These are phyloP conservation scores for Hepsetus odoe DNA, from an alignment of 2,113 vertebrate species.

Conservation along the genomic window DNA sequence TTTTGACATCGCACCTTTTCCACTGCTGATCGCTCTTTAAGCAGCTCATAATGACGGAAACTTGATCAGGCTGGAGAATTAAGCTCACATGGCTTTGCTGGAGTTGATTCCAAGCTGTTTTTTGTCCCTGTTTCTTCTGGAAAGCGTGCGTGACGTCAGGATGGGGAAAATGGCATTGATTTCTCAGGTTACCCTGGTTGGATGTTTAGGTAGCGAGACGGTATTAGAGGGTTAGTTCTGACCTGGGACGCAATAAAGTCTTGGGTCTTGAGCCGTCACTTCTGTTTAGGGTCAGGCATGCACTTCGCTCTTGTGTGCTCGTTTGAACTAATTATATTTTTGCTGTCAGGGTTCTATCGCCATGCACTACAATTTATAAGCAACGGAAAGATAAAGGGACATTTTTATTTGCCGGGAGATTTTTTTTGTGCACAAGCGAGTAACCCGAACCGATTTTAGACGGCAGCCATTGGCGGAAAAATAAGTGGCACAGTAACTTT, in stretches of 20 bases:
- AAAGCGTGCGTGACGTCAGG: constrained; percentile 31
- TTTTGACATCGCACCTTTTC: constrained; percentile 51
- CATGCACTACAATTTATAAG: constrained; percentile 61
- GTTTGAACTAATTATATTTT: constrained; percentile 42
- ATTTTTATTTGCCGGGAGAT: constrained; percentile 63
- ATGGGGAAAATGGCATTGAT: not conserved
- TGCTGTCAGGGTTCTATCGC: constrained; percentile 57
- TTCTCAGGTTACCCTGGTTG: constrained; percentile 34
- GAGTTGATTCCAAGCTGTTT: too few species aligned
- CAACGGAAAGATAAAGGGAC: constrained; percentile 74
- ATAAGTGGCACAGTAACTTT: constrained; percentile 65
- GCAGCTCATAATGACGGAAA: constrained; percentile 34
- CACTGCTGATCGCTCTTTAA: constrained; percentile 38
- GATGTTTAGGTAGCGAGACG: constrained; percentile 16
- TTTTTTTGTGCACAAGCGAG: constrained; percentile 56
- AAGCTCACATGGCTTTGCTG: too few species aligned
- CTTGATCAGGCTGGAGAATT: too few species aligned
- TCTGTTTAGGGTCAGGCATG: constrained; percentile 29
- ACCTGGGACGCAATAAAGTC: constrained; percentile 9
- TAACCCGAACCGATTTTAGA: constrained; percentile 57
- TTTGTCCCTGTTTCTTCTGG: constrained; percentile 58
- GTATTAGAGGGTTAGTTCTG: constrained; percentile 32
- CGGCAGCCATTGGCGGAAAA: constrained; percentile 70
- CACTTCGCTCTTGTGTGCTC: constrained; percentile 43
- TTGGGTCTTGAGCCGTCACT: too few species aligned